phyloP scores from a whole-genome alignment of 2,113 vertebrate species.

The Opisthocomus hoazin region DNA sequence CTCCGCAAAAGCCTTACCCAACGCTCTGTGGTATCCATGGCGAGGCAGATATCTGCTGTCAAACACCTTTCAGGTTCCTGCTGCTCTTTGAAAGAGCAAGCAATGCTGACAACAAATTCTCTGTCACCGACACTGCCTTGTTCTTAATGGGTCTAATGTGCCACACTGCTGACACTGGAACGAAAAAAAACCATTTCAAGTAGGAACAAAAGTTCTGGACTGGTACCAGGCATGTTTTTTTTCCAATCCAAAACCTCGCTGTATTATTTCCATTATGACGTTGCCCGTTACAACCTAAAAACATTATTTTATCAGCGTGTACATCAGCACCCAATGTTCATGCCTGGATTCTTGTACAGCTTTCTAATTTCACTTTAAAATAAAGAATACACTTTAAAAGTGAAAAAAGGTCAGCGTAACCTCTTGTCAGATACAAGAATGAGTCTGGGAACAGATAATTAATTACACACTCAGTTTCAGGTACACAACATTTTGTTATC shows the following conservation, averaged over 20 bases:
- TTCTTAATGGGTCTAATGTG: background rate
- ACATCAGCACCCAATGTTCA: background rate
- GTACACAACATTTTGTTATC: background rate
- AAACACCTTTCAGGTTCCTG: background rate
- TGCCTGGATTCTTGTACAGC: background rate
- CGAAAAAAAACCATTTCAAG: background rate
- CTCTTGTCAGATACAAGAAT: background rate
- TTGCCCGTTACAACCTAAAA: background rate
- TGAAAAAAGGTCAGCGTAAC: background rate
- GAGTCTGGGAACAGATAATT: background rate
- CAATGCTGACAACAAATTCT: background rate
- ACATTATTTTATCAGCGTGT: background rate
- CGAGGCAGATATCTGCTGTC: background rate
- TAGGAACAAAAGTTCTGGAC: background rate
- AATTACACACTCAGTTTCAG: background rate
- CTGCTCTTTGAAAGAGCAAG: background rate
- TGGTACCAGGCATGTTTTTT: background rate
- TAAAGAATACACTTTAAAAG: background rate
- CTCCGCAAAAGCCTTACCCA: too few species aligned
- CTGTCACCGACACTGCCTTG: background rate
- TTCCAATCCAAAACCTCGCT: background rate
- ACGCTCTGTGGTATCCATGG: fast-evolving
- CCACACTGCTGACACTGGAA: background rate
- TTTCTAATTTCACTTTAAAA: background rate
- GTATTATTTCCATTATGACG: background rate